These are phyloP conservation scores for Hassar affinis DNA, from an alignment of 2,113 vertebrate genomes.

Conservation along the genomic window DNA sequence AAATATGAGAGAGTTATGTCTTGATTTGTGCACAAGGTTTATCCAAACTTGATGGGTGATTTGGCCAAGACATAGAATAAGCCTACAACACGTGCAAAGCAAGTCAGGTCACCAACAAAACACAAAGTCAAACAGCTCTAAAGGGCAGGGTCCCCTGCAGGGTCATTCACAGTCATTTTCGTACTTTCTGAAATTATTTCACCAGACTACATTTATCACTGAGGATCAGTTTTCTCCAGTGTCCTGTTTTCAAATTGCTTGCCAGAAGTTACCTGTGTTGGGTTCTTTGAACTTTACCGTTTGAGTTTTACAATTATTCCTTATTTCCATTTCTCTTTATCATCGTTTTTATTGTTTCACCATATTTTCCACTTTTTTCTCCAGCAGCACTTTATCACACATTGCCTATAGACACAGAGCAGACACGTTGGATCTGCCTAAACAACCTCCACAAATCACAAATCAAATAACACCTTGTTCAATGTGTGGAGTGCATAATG, in stretches of 20 bases:
- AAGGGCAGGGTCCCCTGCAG: neutral
- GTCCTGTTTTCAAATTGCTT: constrained; percentile 33
- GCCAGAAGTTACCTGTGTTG: too few relatives aligned
- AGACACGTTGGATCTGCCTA: too few relatives aligned
- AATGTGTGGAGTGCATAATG: too few relatives aligned
- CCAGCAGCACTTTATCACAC: too few relatives aligned
- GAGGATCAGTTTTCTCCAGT: constrained; percentile 2
- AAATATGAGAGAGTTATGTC: constrained; percentile 25
- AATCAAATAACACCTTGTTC: too few relatives aligned
- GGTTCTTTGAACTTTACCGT: too few relatives aligned
- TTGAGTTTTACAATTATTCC: too few relatives aligned
- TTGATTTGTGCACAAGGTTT: constrained; percentile 29
- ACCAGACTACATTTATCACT: constrained; percentile 33
- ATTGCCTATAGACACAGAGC: too few relatives aligned
- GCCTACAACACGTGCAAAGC: neutral
- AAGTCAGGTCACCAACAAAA: constrained; percentile 39
- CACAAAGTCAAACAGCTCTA: constrained; percentile 5
- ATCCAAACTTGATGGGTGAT: neutral
- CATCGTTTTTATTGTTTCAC: too few relatives aligned
- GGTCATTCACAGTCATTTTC: constrained; percentile 47
- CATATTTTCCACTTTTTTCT: too few relatives aligned
- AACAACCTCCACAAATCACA: too few relatives aligned
- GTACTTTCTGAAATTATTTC: constrained; percentile 40
- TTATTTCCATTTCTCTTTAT: too few relatives aligned
- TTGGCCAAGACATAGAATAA: constrained; percentile 25